Percentiles rank a stretch among this genome's conserved stretches.
phyloP scores from a whole-genome alignment of 2,797 vertebrate genomes.

The Bradypodion ventrale region DNA sequence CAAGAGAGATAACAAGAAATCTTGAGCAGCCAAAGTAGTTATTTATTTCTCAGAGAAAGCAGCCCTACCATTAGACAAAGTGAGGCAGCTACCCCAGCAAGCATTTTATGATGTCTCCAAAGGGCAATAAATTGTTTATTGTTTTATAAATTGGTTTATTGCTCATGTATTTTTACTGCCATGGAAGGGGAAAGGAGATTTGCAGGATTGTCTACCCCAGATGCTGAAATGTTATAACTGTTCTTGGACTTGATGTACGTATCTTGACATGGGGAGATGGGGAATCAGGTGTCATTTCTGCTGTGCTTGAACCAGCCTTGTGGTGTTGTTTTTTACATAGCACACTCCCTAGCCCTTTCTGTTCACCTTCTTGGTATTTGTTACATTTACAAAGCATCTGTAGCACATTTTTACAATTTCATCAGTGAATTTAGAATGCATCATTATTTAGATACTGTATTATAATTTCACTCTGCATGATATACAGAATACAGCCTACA shows the following conservation, averaged over 20 bases:
- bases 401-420: background rate
- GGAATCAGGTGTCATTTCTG: background rate
- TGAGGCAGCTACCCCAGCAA: background rate
- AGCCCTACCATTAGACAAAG: too few relatives aligned
- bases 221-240: background rate
- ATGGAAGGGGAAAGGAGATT: background rate
- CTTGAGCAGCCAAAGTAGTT: background rate
- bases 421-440: background rate
- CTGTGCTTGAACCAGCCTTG: background rate
- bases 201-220: background rate
- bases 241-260: background rate
- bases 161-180: background rate
- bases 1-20: background rate
- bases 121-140: background rate
- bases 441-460: conserved; percentile 15
- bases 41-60: background rate
- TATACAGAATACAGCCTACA: background rate
- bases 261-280: background rate
- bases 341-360: background rate
- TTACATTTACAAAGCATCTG: background rate
- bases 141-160: background rate
- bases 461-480: conserved; percentile 10
- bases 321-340: background rate
- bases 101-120: background rate
- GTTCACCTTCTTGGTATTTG: background rate